Percentiles rank a stretch among this genome's conserved stretches.
Evolutionary conservation across 2,888 invertebrate species (phyloP).

Genomic region (Cinara cedri): DNA sequence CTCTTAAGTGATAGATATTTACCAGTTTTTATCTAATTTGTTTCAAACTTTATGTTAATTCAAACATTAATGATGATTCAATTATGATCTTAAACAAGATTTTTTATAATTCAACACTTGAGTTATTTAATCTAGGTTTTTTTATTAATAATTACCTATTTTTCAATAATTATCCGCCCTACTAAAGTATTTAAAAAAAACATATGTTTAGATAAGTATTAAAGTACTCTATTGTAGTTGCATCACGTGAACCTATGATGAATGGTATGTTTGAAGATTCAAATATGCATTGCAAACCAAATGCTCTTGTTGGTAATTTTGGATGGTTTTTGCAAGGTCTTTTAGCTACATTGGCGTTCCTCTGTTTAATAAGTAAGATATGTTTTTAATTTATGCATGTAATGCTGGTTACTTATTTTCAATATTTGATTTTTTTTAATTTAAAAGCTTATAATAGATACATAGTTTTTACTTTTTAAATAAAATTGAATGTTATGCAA

Average conservation of each 20-base stretch:
- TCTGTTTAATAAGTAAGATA: slow-evolving; percentile 73
- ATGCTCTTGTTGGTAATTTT: slow-evolving; percentile 75
- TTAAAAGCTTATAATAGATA: background rate
- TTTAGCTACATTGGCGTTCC: slow-evolving; percentile 74
- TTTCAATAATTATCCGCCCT: slow-evolving; percentile 1
- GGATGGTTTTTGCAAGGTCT: slow-evolving; percentile 78
- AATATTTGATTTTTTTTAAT: background rate
- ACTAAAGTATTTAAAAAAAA: slow-evolving; percentile 5
- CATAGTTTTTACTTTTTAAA: background rate
- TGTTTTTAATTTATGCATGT: slow-evolving; percentile 20
- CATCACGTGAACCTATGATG: background rate
- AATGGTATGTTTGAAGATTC: slow-evolving; percentile 28
- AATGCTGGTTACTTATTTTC: background rate
- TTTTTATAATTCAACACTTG: background rate
- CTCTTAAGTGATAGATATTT: no score
- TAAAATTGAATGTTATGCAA: slow-evolving; percentile 19
- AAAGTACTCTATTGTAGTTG: background rate
- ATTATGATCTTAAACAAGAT: background rate
- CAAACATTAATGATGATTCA: background rate
- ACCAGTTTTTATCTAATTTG: no score
- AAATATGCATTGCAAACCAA: slow-evolving; percentile 32
- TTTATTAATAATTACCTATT: background rate
- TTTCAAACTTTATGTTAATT: background rate
- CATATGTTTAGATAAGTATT: background rate
- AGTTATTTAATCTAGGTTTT: no score